Base-by-base conservation (phyloP, 2,888 invertebrate species). In the Yponomeuta evonymella region DNA sequence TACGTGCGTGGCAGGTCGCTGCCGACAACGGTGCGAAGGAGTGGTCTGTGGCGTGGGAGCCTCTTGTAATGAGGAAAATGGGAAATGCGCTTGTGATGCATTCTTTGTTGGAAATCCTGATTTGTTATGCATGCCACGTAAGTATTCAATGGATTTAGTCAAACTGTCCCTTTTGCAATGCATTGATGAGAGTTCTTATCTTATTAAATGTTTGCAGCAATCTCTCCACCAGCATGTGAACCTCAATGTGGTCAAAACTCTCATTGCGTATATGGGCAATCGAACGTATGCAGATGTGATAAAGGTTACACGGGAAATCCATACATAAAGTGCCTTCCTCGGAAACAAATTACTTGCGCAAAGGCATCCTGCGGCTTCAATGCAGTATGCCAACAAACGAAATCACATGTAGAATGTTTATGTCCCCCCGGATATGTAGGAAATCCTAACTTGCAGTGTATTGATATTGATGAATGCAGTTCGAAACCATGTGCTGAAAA, bases 101-200 rank as follows among this genome's bases (percentile, higher is more conserved):
- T 96, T 96, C 81, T 97, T 97, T 83, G 94, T 97, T 74, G 98
- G 98, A 78, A 97, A 98, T 84, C 97, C 98, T 0, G 96, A 97
- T 81, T 90, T 97, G 43, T 93, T 98, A 70, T 98, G 98, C 80
- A 97, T 97, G 95, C 97, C 98, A 81, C 97, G 96, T 96, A 94
- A 96, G 96, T 95, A 43, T 67, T 67, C 30, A 67, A n/a, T 43
- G 36, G 43, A 43, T 1, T 67, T 67, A 11, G 2, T n/a, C 12
- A 67, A 11, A 43, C 30, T 4, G 6, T 64, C 6, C 10, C n/a
- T 23, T 64, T 64, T 64, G 43, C 33, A 15, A 33, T 15, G 36
- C 15, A 15, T 67, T 43, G 36, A 33, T 36, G n/a, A 43, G 48
- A 63, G 12, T 30, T 58, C 51, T 58, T 58, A 58, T 15, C 1